Conservation (phyloP, 2,113 vertebrate genomes). For the Isurus oxyrinchus region DNA sequence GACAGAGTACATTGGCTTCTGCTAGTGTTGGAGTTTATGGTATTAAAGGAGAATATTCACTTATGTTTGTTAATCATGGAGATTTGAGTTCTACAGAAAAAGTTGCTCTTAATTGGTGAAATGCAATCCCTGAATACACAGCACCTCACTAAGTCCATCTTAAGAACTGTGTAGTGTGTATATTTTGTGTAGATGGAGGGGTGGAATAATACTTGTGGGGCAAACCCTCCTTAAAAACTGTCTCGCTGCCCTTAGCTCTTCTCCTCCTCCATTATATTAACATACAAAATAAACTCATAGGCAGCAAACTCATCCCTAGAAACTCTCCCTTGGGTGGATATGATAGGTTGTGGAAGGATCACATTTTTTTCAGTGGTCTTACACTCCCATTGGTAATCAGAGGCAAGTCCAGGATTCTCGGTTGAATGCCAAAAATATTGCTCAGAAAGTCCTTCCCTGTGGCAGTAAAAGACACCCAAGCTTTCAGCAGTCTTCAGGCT, state of each 20-base stretch:
- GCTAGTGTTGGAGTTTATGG: too few species aligned
- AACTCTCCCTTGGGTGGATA: not conserved
- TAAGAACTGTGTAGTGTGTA: not conserved
- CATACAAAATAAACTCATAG: not conserved
- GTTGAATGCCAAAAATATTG: not conserved
- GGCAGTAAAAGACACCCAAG: not conserved
- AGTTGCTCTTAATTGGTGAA: not conserved
- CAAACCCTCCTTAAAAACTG: not conserved
- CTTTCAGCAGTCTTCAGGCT: not conserved
- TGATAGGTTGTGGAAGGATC: not conserved
- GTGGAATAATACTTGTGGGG: not conserved
- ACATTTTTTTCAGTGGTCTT: not conserved
- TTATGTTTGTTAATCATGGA: not conserved
- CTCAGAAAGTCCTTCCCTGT: not conserved
- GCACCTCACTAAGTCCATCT: not conserved
- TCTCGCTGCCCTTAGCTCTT: not conserved
- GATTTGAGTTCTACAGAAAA: not conserved
- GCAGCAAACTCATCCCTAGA: not conserved
- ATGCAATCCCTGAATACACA: not conserved
- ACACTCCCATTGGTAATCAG: not conserved
- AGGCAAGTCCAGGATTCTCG: not conserved
- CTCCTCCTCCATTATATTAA: not conserved
- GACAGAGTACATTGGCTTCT: too few species aligned
- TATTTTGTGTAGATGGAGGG: not conserved
- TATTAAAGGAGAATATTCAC: too few species aligned